A percentile compares a stretch with the other conserved stretches of the same genome.
Conservation (phyloP, 2,797 vertebrate genomes). For the Poeciliopsis turneri region DNA sequence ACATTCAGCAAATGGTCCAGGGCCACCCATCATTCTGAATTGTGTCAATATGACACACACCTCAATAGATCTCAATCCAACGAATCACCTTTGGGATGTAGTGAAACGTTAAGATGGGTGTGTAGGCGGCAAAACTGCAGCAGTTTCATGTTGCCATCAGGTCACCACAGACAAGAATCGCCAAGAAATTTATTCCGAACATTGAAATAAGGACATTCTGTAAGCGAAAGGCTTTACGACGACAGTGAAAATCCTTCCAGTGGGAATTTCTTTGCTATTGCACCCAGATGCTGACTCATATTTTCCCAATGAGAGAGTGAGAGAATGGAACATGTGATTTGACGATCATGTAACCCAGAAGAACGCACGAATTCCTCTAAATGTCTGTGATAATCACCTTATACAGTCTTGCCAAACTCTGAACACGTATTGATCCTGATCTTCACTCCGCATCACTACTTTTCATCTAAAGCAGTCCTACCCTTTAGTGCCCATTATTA, state of each 20-base stretch:
- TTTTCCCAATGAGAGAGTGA: not conserved
- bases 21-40: not conserved
- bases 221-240: not conserved
- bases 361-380: slow-evolving; percentile 13
- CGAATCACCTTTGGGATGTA: not conserved
- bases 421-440: slow-evolving; percentile 56
- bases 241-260: not conserved
- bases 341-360: slow-evolving; percentile 54
- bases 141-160: not conserved
- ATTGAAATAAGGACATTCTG: not conserved
- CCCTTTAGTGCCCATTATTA: slow-evolving; percentile 14
- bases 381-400: slow-evolving; percentile 45
- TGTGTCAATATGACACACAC: not conserved
- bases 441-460: slow-evolving; percentile 36
- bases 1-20: not conserved
- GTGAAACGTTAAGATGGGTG: not conserved
- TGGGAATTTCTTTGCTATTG: not conserved
- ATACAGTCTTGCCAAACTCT: slow-evolving; percentile 41
- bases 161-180: not conserved
- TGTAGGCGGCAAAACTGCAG: not conserved
- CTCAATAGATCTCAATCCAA: not conserved
- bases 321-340: slow-evolving; percentile 1
- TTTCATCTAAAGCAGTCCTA: slow-evolving; percentile 36
- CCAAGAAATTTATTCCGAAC: not conserved
- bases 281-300: slow-evolving; percentile 35